Evolutionary conservation across 2,888 invertebrate genomes (phyloP).

Genomic region (Lordiphosa fenestrarum): DNA sequence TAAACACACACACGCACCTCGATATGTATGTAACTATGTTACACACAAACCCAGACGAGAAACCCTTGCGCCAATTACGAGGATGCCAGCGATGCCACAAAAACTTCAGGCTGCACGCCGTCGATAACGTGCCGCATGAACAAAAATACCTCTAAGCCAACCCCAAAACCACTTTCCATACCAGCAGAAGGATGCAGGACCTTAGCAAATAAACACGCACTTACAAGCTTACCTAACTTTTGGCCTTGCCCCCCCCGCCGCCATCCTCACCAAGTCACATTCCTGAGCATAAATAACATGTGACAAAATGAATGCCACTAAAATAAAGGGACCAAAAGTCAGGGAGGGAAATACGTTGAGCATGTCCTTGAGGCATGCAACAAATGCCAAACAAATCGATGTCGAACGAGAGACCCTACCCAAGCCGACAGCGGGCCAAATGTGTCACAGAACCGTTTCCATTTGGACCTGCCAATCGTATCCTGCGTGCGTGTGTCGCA

Average conservation of each 20-base stretch:
- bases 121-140: slow-evolving; percentile 56
- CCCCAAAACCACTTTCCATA: slow-evolving; percentile 27
- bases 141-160: slow-evolving; percentile 56
- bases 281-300: slow-evolving; percentile 51
- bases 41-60: slow-evolving; percentile 1
- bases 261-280: slow-evolving; percentile 27
- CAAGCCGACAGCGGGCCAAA: slow-evolving; percentile 38
- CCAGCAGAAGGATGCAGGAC: slow-evolving; percentile 12
- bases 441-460: slow-evolving; percentile 26
- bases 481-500: slow-evolving; percentile 29
- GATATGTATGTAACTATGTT: neutral
- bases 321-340: slow-evolving; percentile 50
- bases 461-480: slow-evolving; percentile 35
- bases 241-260: neutral
- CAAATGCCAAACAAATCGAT: slow-evolving; percentile 69
- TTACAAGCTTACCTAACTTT: slow-evolving; percentile 52
- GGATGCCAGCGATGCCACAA: slow-evolving; percentile 28
- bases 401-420: slow-evolving; percentile 19
- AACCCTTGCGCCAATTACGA: slow-evolving; percentile 57
- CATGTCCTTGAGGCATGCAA: slow-evolving; percentile 59
- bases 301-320: slow-evolving; percentile 67
- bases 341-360: neutral
- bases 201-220: slow-evolving; percentile 64
- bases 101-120: slow-evolving; percentile 39
- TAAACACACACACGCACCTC: slow-evolving; percentile 33